Evolutionary conservation across 2,113 vertebrate genomes (phyloP), one percentile per base, ranked within the genome.

Genomic region (Oryzias curvinotus): DNA sequence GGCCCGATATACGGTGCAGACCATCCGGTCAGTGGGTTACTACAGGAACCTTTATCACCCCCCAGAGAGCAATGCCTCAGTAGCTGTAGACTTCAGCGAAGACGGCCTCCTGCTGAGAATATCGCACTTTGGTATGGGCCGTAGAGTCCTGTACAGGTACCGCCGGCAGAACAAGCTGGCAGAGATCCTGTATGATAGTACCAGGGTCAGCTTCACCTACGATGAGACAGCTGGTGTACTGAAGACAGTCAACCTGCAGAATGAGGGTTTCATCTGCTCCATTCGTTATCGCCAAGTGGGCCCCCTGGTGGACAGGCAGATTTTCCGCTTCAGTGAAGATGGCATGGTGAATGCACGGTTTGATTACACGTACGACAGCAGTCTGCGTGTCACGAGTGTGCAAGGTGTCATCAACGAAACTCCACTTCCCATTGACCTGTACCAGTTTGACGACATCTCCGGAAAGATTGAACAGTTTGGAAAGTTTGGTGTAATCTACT

Each of bases 391-490:
- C 65, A 98, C 96, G 78, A 98, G 96, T 71, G 95, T 99, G 91
- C 97, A 99, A 75, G 96, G 96, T 0, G 97, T 99, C 76, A 98
- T 99, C 91, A 98, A 99, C 16, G 97, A 99, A 79, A 98, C 95
- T 0, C 97, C 97, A 0, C 52, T 99, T 66, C 97, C 97, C 64
- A 99, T 99, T 16, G 97, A 99, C 68, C 94, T 99, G 12, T 99
- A 98, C 77, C 97, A 98, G 87, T 99, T 97, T 42, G 96, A 99
- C 2, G 97, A 99, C 80, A 98, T 99, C 84, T 98, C 97, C 1
- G 97, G 97, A n/a, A 98, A 98, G 80, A 91, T 99, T 1, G 97
- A 99, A 74, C 97, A 99, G 84, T 99, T 99, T 47, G 97, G 97
- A 36, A 99, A 99, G 84, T 99, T 99, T 5, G 97, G 97, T 18